Conservation (phyloP, 2,113 vertebrate species). For the Phocoena sinus region DNA sequence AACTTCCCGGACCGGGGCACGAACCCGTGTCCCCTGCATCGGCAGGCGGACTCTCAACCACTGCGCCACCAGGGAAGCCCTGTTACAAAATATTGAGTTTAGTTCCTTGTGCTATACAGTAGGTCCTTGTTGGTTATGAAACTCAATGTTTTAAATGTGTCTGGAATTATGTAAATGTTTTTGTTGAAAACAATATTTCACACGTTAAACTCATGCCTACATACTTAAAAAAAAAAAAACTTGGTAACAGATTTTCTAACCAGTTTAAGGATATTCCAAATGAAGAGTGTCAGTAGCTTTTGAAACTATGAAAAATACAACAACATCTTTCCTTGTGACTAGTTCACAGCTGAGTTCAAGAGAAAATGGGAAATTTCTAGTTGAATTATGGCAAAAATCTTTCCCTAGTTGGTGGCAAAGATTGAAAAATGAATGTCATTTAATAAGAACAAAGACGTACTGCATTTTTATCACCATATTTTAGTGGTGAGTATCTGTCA, state of each 20-base stretch:
- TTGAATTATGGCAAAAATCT: not conserved
- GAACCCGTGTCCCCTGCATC: too few relatives aligned
- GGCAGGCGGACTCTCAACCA: too few relatives aligned
- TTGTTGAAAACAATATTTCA: not conserved
- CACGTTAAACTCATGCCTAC: not conserved
- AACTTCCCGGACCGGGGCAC: too few relatives aligned
- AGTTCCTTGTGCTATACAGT: too few relatives aligned
- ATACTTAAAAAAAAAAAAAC: not conserved
- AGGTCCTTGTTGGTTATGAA: not conserved
- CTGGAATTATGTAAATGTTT: not conserved
- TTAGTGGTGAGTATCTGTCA: not conserved
- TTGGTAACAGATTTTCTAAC: not conserved
- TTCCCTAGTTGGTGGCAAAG: not conserved
- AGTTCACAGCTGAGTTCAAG: not conserved
- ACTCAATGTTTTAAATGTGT: not conserved
- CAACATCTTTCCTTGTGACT: not conserved
- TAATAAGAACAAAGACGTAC: not conserved
- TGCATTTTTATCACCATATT: not conserved
- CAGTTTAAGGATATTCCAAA: not conserved
- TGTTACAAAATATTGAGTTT: too few relatives aligned
- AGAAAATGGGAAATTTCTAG: not conserved
- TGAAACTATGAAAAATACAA: not conserved
- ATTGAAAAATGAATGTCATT: not conserved
- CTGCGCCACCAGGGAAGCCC: too few relatives aligned
- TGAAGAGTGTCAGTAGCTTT: not conserved